A percentile compares a stretch with the other conserved stretches of the same genome.
Conservation (phyloP, 2,113 vertebrate species). For the Empidonax traillii region DNA sequence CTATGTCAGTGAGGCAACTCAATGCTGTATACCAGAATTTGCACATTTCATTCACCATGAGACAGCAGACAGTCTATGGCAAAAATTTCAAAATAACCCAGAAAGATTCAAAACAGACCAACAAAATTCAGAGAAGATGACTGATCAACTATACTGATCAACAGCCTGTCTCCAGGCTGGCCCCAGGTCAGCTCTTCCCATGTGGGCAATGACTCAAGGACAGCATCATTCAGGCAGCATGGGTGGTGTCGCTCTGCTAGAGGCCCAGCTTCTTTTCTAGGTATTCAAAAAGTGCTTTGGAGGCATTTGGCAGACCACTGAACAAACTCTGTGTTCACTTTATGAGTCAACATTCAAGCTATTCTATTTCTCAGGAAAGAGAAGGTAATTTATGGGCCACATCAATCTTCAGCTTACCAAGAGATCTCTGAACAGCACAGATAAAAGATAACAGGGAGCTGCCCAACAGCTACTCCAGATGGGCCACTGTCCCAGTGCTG, state of each 20-base stretch:
- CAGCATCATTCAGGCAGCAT: background rate
- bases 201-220: background rate
- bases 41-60: background rate
- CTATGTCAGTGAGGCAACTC: background rate
- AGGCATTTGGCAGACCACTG: background rate
- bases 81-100: background rate
- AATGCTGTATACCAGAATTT: background rate
- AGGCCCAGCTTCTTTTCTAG: background rate
- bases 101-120: background rate
- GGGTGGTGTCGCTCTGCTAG: background rate
- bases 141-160: background rate
- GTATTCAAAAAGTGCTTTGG: background rate
- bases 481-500: rapidly evolving
- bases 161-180: background rate
- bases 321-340: background rate
- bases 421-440: background rate
- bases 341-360: background rate
- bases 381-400: background rate
- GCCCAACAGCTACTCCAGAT: background rate
- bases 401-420: background rate
- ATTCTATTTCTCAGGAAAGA: background rate
- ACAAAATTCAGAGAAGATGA: background rate
- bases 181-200: background rate
- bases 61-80: background rate
- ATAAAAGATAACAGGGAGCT: background rate